Conservation (phyloP, 2,888 invertebrate species). For the Meloe dianella region DNA sequence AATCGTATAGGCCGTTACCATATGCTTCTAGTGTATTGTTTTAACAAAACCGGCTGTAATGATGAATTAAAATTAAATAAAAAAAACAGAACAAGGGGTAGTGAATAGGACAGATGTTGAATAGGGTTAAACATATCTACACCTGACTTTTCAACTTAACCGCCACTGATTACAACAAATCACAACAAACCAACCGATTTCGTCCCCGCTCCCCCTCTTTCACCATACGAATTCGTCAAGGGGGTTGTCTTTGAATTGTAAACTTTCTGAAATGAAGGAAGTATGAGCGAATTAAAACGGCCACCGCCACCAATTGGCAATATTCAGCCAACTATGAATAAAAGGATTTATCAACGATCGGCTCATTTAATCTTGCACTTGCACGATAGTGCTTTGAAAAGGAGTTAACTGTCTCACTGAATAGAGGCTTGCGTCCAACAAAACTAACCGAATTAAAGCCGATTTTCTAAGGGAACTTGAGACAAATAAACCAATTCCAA, state of each 20-base stretch:
- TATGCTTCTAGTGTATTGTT: conserved; percentile 26
- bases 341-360: conserved; percentile 15
- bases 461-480: not conserved
- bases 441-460: not conserved
- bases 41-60: conserved; percentile 36
- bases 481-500: too few species aligned
- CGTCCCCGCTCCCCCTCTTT: not conserved
- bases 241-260: conserved; percentile 2
- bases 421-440: not conserved
- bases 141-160: conserved; percentile 50
- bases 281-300: not conserved
- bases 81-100: conserved; percentile 29
- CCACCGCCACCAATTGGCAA: conserved; percentile 10
- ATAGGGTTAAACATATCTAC: conserved; percentile 44
- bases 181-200: conserved; percentile 14
- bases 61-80: conserved; percentile 40
- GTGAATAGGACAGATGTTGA: conserved; percentile 44
- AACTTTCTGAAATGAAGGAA: conserved; percentile 8
- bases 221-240: too few species aligned
- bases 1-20: conserved; percentile 21
- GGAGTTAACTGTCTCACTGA: not conserved
- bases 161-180: conserved; percentile 31
- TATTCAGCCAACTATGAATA: conserved; percentile 15
- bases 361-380: conserved; percentile 13
- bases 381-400: not conserved